Evolutionary conservation across 2,113 vertebrate species (phyloP).

Genomic region (Hassar affinis): DNA sequence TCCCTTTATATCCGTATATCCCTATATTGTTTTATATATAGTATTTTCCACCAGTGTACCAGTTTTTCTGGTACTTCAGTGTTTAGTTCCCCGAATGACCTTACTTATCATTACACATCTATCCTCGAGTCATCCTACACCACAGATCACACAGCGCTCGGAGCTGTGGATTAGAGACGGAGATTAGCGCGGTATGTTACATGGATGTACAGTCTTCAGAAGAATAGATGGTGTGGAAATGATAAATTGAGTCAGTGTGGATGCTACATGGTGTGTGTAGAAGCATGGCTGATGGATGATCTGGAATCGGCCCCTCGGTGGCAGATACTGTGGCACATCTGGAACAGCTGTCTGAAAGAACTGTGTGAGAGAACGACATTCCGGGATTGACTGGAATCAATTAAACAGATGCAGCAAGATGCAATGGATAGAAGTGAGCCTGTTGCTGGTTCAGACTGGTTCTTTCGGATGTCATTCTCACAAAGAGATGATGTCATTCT

Average conservation of each 20-base stretch:
- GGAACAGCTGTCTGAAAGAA: constrained; percentile 12
- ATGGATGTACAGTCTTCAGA: not conserved
- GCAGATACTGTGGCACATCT: constrained; percentile 17
- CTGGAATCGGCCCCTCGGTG: not conserved
- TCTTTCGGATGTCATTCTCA: not conserved
- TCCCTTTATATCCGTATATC: too few species aligned
- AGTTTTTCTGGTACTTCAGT: too few species aligned
- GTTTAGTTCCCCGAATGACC: not conserved
- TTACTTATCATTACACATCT: constrained; percentile 43
- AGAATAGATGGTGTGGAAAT: constrained; percentile 18
- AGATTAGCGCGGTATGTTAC: constrained; percentile 19
- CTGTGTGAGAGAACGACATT: not conserved
- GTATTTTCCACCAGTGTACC: too few species aligned
- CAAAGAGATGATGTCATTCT: not conserved
- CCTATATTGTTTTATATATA: too few species aligned
- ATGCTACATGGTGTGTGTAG: constrained; percentile 24
- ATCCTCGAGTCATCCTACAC: constrained; percentile 44
- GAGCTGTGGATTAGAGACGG: not conserved
- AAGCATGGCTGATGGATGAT: constrained; percentile 33
- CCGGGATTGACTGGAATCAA: not conserved
- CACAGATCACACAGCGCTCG: not conserved
- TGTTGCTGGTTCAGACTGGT: not conserved
- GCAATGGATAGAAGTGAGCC: not conserved
- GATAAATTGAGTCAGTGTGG: constrained; percentile 20
- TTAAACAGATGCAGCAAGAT: not conserved